These are phyloP conservation scores for Cercopithecus diana DNA, from an alignment of 2,797 vertebrate species.

Conservation along the genomic window DNA sequence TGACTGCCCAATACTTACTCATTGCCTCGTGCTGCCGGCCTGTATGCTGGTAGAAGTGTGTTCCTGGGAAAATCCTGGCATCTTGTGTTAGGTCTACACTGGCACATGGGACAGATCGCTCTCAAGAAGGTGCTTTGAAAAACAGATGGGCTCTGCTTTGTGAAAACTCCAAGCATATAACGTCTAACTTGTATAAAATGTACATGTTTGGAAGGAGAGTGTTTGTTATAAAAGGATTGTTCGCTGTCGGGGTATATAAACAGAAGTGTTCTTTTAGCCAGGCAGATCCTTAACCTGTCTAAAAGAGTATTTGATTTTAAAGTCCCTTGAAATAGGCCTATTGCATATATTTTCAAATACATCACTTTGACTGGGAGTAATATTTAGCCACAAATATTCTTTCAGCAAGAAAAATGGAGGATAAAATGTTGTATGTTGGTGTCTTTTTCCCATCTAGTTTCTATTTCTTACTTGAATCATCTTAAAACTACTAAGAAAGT, in stretches of 20 bases:
- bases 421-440: background rate
- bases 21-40: accelerated
- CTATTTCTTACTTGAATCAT: background rate
- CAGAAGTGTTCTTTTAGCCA: background rate
- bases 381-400: background rate
- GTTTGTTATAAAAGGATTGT: background rate
- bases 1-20: accelerated
- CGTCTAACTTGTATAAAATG: background rate
- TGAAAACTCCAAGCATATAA: background rate
- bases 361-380: background rate
- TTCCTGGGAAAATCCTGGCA: background rate
- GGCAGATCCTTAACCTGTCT: background rate
- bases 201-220: background rate
- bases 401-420: background rate
- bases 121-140: background rate
- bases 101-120: accelerated
- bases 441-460: background rate
- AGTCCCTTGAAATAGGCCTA: background rate
- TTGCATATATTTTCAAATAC: background rate
- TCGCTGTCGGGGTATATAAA: background rate
- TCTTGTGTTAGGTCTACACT: background rate
- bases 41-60: accelerated
- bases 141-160: background rate
- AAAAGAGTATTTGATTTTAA: conserved; percentile 17
- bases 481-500: background rate